These are phyloP conservation scores for Phalanger gymnotis DNA, from an alignment of 2,797 vertebrate genomes.

Conservation along the genomic window DNA sequence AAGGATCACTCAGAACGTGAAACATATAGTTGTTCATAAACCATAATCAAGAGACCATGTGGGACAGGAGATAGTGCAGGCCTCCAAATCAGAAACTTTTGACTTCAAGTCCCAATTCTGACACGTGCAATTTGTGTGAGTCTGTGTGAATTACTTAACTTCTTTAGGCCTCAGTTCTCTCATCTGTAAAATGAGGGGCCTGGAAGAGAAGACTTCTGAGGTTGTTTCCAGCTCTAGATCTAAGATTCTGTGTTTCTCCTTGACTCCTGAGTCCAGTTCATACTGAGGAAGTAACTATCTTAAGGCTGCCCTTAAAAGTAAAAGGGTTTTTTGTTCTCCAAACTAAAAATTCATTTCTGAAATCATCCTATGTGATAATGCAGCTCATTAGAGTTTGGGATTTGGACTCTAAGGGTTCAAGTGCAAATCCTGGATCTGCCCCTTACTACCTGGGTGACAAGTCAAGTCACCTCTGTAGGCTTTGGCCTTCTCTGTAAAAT, in stretches of 20 bases:
- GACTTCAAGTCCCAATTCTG: background rate
- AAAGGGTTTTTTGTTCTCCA: background rate
- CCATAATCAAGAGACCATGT: background rate
- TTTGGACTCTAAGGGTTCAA: background rate
- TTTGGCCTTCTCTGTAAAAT: background rate
- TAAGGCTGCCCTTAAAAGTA: background rate
- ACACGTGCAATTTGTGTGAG: background rate
- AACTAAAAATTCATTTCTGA: background rate
- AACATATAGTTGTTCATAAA: background rate
- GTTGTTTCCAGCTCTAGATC: background rate
- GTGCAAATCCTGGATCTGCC: background rate
- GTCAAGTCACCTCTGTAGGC: background rate
- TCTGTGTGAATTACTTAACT: background rate
- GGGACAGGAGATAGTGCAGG: background rate
- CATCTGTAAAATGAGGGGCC: background rate
- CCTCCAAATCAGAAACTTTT: background rate
- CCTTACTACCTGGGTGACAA: background rate
- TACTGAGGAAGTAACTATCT: background rate
- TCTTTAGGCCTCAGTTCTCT: background rate
- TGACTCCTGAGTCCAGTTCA: background rate
- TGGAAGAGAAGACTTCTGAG: background rate
- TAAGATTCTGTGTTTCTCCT: background rate
- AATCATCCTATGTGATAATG: background rate
- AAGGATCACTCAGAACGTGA: background rate
- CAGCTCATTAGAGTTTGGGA: background rate